These are phyloP conservation scores for Melanogrammus aeglefinus DNA, from an alignment of 2,797 vertebrate genomes.

Conservation along the genomic window DNA sequence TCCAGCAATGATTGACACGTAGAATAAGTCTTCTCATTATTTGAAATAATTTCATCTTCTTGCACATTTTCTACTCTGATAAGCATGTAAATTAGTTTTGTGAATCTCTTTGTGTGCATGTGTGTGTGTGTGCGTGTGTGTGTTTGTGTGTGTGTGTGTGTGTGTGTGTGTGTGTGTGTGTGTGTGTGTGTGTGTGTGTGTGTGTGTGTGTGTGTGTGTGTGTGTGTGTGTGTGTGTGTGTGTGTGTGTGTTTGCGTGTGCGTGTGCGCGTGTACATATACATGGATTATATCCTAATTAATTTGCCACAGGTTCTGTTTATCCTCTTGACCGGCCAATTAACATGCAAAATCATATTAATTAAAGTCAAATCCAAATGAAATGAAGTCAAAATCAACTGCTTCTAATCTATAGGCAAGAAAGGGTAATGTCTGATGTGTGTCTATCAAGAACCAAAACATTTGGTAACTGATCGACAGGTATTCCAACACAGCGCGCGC, in stretches of 20 bases:
- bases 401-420: neutral
- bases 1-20: neutral
- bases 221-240: neutral
- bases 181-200: neutral
- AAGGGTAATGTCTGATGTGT: conserved; percentile 10
- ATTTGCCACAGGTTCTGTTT: neutral
- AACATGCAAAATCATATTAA: conserved; percentile 38
- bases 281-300: neutral
- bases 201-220: neutral
- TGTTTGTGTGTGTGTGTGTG: neutral
- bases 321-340: conserved; percentile 37
- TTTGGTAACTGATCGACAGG: neutral
- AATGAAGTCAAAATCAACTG: neutral
- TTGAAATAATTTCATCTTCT: neutral
- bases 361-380: conserved; percentile 32
- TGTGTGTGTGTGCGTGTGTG: neutral
- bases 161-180: neutral
- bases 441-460: neutral
- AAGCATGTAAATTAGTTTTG: neutral
- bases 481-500: neutral
- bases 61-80: neutral
- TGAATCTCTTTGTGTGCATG: neutral
- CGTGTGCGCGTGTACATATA: neutral
- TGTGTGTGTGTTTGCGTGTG: neutral
- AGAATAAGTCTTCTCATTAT: neutral